Conservation (phyloP, 2,797 vertebrate genomes). For the Sandelia bainsii region DNA sequence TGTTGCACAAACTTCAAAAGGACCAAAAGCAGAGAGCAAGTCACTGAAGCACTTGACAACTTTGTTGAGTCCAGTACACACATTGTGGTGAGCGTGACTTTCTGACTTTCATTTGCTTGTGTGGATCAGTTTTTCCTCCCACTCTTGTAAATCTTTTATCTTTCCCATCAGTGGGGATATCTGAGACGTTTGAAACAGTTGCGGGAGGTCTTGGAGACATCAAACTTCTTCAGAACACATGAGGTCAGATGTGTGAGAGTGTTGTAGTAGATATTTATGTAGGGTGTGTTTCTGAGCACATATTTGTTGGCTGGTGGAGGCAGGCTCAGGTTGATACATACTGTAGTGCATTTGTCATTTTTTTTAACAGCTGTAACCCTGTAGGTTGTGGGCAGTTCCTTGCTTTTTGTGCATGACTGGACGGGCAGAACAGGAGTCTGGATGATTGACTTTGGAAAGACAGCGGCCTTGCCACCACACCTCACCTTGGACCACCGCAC, state of each 20-base stretch:
- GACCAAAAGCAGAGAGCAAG: conserved; percentile 83
- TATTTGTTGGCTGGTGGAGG: not conserved
- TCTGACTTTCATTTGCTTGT: not conserved
- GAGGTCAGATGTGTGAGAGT: conserved; percentile 79
- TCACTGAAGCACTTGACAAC: conserved; percentile 75
- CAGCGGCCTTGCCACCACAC: conserved; percentile 75
- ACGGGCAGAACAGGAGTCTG: conserved; percentile 87
- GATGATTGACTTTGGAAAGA: conserved; percentile 95
- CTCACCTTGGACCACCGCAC: conserved; percentile 85
- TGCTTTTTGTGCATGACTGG: conserved; percentile 89
- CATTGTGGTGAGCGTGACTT: conserved; percentile 72
- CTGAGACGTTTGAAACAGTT: conserved; percentile 82
- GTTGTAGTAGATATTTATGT: not conserved
- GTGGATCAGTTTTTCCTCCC: not conserved
- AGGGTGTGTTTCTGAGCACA: not conserved
- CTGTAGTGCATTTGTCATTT: not conserved
- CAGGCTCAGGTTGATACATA: not conserved
- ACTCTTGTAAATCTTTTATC: conserved; percentile 10
- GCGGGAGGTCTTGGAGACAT: conserved; percentile 81
- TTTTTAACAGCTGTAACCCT: conserved; percentile 16
- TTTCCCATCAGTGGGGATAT: conserved; percentile 80
- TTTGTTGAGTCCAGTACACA: conserved; percentile 78
- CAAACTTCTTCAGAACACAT: conserved; percentile 88
- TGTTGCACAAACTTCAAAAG: conserved; percentile 86
- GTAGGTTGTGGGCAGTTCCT: conserved; percentile 91